Evolutionary conservation across 2,888 invertebrate species (phyloP), one percentile per base, ranked within the genome.

Genomic region (Monoplex corrugatus): DNA sequence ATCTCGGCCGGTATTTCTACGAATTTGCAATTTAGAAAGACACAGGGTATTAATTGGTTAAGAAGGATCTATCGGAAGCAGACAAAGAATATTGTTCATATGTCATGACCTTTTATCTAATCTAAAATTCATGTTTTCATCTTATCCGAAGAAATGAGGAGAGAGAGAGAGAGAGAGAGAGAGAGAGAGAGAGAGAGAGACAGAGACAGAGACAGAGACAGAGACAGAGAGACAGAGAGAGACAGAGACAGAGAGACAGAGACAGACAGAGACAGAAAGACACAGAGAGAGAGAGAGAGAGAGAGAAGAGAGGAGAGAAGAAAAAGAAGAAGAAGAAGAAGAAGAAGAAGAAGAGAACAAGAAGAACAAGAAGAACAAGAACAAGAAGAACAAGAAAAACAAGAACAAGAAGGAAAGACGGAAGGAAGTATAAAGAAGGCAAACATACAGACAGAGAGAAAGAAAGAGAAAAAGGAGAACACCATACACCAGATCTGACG

Each of bases 161-260:
- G 19, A n/a, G 13, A 28, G 28, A 68, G n/a, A 28, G 68, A n/a
- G 68, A 68, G 23, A 8, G 68, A 68, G 68, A 1, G 68, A 68
- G 68, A 68, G 68, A 68, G 68, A 23, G 68, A 19, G 68, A 68
- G 68, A 68, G 68, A 68, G 68, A 68, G 68, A 68, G 68, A 68
- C 28, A 23, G 19, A 68, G 68, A 23, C 28, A 68, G 68, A 23
- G 23, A 68, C 28, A 68, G 68, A 68, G 23, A 68, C 28, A 68
- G 68, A 68, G 3, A 68, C 28, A 68, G 68, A 68, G 80, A 80
- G 80, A 8, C 28, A 80, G 80, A 80, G 80, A 80, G 40, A 80
- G 13, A 80, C 1, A 80, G 80, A 80, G 40, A 80, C 32, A 80
- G 78, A 78, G 32, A 78, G 78, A 78, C 13, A 78, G 32, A 78